phyloP scores from a whole-genome alignment of 2,113 vertebrate species.

The Polypterus bichir region DNA sequence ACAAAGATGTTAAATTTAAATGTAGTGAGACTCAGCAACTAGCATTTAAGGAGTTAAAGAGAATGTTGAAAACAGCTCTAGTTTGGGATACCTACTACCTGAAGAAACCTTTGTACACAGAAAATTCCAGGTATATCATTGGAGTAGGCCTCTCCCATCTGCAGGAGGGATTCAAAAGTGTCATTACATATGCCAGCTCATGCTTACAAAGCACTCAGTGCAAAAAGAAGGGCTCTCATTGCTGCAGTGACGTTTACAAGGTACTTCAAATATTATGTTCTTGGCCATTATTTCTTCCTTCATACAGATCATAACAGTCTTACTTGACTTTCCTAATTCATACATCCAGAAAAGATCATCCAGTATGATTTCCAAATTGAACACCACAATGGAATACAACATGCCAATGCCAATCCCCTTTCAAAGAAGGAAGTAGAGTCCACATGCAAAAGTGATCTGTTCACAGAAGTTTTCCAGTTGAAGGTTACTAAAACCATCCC shows the following conservation, averaged over 20 bases:
- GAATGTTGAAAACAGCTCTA: slow-evolving; percentile 5
- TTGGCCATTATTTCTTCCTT: neutral
- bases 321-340: slow-evolving; percentile 10
- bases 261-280: slow-evolving; percentile 1
- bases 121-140: slow-evolving; percentile 14
- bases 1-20: neutral
- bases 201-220: neutral
- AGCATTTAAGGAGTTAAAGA: slow-evolving; percentile 7
- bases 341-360: slow-evolving; percentile 6
- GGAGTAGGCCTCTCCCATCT: slow-evolving; percentile 14
- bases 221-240: slow-evolving; percentile 7
- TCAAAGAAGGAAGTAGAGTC: neutral
- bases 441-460: neutral
- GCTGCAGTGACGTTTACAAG: slow-evolving; percentile 1
- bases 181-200: slow-evolving; percentile 12
- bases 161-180: slow-evolving; percentile 7
- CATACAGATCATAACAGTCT: slow-evolving; percentile 6
- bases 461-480: neutral
- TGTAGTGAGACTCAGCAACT: slow-evolving; percentile 6
- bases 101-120: neutral
- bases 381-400: slow-evolving; percentile 1
- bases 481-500: slow-evolving; percentile 12
- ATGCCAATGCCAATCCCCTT: neutral
- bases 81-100: neutral
- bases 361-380: slow-evolving; percentile 13